These are phyloP conservation scores for Aspidoscelis tigris DNA, from an alignment of 2,113 vertebrate species.

Conservation along the genomic window DNA sequence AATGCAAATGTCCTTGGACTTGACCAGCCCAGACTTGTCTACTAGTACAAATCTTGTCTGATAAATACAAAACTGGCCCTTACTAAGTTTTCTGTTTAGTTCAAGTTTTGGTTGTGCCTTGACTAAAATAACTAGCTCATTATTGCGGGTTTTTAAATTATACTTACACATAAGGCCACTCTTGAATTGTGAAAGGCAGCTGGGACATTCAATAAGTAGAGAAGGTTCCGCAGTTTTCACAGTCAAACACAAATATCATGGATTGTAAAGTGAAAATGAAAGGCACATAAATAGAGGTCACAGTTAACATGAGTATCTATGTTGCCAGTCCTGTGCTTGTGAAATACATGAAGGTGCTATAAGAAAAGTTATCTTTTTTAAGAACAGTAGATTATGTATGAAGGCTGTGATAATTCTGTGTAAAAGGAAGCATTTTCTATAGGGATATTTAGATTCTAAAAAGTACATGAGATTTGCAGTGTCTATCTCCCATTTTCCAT, in stretches of 20 bases:
- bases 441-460: neutral
- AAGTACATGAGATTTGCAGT: rapidly evolving
- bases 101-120: neutral
- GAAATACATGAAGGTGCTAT: neutral
- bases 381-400: rapidly evolving
- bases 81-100: neutral
- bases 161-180: neutral
- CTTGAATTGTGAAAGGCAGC: neutral
- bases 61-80: too few species aligned
- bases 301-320: too few species aligned
- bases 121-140: neutral
- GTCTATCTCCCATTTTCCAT: rapidly evolving
- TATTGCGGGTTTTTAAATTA: neutral
- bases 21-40: too few species aligned
- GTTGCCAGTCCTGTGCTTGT: neutral
- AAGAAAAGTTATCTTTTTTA: neutral
- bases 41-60: too few species aligned
- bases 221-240: too few species aligned
- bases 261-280: too few species aligned
- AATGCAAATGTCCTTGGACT: too few species aligned
- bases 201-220: too few species aligned
- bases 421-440: neutral
- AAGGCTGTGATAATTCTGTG: neutral
- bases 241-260: too few species aligned
- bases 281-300: too few species aligned